These are phyloP conservation scores for Synchiropus splendidus DNA, from an alignment of 2,113 vertebrate species.

Conservation along the genomic window DNA sequence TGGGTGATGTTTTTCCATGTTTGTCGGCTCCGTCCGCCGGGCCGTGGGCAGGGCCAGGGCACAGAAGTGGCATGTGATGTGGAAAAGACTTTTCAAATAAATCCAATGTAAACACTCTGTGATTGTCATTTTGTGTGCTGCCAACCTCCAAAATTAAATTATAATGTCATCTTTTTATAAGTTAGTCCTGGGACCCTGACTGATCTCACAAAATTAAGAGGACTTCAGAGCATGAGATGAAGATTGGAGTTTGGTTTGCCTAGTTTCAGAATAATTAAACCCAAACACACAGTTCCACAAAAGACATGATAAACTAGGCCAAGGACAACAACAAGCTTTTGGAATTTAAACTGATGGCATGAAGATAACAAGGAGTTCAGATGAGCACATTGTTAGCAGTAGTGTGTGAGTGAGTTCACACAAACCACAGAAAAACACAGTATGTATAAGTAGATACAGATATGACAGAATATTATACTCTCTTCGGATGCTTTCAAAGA, in stretches of 20 bases:
- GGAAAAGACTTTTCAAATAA: conserved; percentile 38
- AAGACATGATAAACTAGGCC: too few species aligned
- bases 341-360: too few species aligned
- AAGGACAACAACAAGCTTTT: too few species aligned
- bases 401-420: too few species aligned
- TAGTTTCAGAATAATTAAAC: not conserved
- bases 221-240: not conserved
- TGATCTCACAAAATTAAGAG: not conserved
- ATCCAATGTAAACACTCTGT: conserved; percentile 19
- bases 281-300: too few species aligned
- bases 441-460: too few species aligned
- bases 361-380: too few species aligned
- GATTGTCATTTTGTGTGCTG: conserved; percentile 10
- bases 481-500: too few species aligned
- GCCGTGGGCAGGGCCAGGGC: conserved; percentile 4
- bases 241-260: not conserved
- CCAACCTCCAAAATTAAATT: conserved; percentile 4
- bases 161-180: not conserved
- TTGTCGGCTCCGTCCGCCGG: conserved; percentile 21
- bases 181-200: not conserved
- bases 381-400: too few species aligned
- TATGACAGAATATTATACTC: too few species aligned
- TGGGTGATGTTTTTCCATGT: conserved; percentile 46
- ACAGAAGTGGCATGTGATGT: conserved; percentile 29
- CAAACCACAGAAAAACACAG: too few species aligned